A percentile compares a stretch with the other conserved stretches of the same genome.
Conservation (phyloP, 2,113 vertebrate genomes). For the Campylorhamphus procurvoides region DNA sequence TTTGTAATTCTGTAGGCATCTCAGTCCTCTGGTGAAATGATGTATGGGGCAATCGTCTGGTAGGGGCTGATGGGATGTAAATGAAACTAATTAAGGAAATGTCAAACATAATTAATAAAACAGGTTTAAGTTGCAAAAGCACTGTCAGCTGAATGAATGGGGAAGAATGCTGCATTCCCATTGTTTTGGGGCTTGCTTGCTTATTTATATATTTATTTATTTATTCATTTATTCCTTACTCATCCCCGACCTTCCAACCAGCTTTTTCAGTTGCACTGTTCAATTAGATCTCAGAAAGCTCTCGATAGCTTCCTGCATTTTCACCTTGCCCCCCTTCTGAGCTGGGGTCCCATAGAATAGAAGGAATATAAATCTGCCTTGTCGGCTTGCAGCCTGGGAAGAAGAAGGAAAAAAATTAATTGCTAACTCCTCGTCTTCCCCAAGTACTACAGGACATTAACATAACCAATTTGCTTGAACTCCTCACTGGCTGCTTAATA, state of each 20-base stretch:
- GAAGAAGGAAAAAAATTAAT: slow-evolving; percentile 84
- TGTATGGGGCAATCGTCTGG: slow-evolving; percentile 88
- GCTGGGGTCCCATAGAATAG: slow-evolving; percentile 78
- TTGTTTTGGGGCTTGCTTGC: slow-evolving; percentile 66
- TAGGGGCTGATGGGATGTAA: slow-evolving; percentile 93
- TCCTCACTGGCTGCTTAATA: slow-evolving; percentile 96
- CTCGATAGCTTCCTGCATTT: slow-evolving; percentile 61
- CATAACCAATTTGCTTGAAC: slow-evolving; percentile 97
- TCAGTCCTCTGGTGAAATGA: slow-evolving; percentile 79
- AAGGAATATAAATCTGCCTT: slow-evolving; percentile 92
- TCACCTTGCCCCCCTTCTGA: slow-evolving; percentile 78
- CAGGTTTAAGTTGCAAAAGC: slow-evolving; percentile 97
- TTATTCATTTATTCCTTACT: not conserved
- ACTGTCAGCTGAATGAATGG: slow-evolving; percentile 84
- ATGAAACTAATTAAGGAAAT: slow-evolving; percentile 99
- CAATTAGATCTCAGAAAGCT: slow-evolving; percentile 84
- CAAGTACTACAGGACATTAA: slow-evolving; percentile 95
- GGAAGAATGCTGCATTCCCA: slow-evolving; percentile 70
- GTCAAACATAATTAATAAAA: slow-evolving; percentile 99
- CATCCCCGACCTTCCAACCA: slow-evolving; percentile 36
- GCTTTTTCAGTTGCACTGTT: slow-evolving; percentile 71
- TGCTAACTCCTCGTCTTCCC: slow-evolving; percentile 90
- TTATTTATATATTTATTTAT: slow-evolving; percentile 27
- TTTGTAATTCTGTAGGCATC: slow-evolving; percentile 80
- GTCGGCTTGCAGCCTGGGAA: slow-evolving; percentile 86